Evolutionary conservation across 2,888 invertebrate genomes (phyloP).

Genomic region (Plebejus anna): DNA sequence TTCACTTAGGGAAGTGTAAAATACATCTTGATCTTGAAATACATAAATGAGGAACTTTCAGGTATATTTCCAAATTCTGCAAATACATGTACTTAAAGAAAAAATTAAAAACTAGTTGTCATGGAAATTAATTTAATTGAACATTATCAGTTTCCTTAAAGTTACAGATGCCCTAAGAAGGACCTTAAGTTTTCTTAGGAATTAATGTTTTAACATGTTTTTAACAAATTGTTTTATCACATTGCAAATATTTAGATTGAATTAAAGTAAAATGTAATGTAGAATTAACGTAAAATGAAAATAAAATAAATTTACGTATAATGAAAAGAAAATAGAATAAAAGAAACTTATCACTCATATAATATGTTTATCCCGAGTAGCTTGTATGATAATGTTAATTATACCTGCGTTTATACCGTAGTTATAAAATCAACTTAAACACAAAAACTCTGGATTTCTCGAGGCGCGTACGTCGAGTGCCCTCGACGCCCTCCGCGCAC

Average conservation of each 20-base stretch:
- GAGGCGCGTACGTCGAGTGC: conserved; percentile 53
- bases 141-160: too few species aligned
- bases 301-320: too few species aligned
- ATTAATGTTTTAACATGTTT: too few species aligned
- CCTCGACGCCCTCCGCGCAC: conserved; percentile 50
- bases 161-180: too few species aligned
- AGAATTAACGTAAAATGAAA: background rate
- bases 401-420: conserved; percentile 12
- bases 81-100: too few species aligned
- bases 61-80: too few species aligned
- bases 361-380: background rate
- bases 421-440: conserved; percentile 31
- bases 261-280: too few species aligned
- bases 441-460: conserved; percentile 43
- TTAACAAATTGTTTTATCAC: too few species aligned
- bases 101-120: too few species aligned
- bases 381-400: background rate
- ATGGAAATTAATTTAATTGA: too few species aligned
- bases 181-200: too few species aligned
- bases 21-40: background rate
- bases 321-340: background rate
- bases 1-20: background rate
- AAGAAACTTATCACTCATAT: background rate
- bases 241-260: too few species aligned
- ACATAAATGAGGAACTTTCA: background rate